phyloP scores from a whole-genome alignment of 2,797 vertebrate species.

The Phoeniculus purpureus region DNA sequence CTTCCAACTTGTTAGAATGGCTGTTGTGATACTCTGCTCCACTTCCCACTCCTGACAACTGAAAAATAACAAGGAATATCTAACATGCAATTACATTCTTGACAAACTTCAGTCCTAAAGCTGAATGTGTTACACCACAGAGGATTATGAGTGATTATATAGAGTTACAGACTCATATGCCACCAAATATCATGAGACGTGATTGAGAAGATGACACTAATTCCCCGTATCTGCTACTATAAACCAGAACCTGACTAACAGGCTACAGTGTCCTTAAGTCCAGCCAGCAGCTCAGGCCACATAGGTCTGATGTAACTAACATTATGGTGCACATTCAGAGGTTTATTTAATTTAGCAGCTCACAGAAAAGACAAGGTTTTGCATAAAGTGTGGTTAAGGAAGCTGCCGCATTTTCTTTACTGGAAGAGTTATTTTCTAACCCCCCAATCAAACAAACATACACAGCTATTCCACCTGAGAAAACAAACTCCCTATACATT shows the following conservation, averaged over 20 bases:
- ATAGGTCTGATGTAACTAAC: not conserved
- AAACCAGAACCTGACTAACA: not conserved
- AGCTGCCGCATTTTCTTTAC: not conserved
- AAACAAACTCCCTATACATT: not conserved
- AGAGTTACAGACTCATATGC: not conserved
- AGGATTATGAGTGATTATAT: not conserved
- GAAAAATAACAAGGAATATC: not conserved
- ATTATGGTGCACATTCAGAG: not conserved
- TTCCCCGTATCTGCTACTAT: not conserved
- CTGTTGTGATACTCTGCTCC: not conserved
- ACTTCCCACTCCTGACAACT: conserved; percentile 1
- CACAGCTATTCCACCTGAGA: not conserved
- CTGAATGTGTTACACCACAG: not conserved
- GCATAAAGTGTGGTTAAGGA: not conserved
- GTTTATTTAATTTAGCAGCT: not conserved
- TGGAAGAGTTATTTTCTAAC: not conserved
- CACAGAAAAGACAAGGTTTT: not conserved
- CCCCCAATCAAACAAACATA: not conserved
- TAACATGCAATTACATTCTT: not conserved
- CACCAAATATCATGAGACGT: not conserved
- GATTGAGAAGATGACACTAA: not conserved
- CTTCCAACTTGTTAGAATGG: not conserved
- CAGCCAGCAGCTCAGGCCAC: not conserved
- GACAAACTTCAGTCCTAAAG: conserved; percentile 3
- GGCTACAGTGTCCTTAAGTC: not conserved